phyloP scores from a whole-genome alignment of 1,140 invertebrate species.

The Venustaconcha ellipsiformis region DNA sequence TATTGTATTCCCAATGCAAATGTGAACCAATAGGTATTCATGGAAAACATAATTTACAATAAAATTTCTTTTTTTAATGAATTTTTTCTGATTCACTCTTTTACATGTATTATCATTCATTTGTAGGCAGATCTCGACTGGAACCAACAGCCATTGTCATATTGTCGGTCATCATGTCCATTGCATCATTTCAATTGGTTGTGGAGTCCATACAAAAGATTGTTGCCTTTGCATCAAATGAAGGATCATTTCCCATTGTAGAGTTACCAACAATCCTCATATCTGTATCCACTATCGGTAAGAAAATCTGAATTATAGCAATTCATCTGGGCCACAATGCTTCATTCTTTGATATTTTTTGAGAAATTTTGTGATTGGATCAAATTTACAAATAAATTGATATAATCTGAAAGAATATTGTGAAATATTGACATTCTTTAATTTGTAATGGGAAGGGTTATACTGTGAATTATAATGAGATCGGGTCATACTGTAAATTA shows the following conservation, averaged over 20 bases:
- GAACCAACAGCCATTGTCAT: conserved; percentile 70
- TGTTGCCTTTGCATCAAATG: conserved; percentile 28
- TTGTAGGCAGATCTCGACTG: conserved; percentile 66
- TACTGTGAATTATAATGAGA: background rate
- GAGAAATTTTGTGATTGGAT: background rate
- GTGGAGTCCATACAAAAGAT: conserved; percentile 65
- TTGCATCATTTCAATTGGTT: conserved; percentile 70
- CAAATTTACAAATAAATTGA: background rate
- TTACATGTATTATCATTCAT: background rate
- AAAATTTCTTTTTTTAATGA: too few relatives aligned
- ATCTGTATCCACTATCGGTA: conserved; percentile 64
- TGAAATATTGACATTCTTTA: background rate
- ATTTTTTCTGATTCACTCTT: too few relatives aligned
- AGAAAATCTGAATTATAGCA: conserved; percentile 5
- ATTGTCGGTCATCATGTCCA: conserved; percentile 71
- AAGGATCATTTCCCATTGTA: conserved; percentile 33
- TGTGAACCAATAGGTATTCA: too few relatives aligned
- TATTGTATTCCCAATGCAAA: too few relatives aligned
- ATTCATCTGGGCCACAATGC: background rate
- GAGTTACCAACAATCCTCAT: conserved; percentile 66
- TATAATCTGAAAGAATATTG: too few relatives aligned
- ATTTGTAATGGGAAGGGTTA: too few relatives aligned
- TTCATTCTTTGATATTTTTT: background rate
- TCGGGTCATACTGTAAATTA: too few relatives aligned
- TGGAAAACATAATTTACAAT: too few relatives aligned